Base-by-base conservation (phyloP, 92 coral and sea anemone species). In the Desmophyllum pertusum region DNA sequence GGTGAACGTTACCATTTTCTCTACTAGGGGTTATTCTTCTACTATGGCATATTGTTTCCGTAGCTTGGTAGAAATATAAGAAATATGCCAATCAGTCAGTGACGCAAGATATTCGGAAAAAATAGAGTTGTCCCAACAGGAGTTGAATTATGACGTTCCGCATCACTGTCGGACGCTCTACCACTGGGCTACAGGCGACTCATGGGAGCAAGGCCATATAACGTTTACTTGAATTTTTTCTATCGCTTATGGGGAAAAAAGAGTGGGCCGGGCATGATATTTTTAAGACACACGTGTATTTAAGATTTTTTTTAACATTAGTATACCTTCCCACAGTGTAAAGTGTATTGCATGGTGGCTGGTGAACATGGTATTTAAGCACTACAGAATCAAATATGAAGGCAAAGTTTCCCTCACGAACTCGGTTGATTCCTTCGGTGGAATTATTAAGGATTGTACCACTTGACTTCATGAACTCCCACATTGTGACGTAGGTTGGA, bases 401-500 rank as follows among this genome's bases (percentile, higher is more conserved):
- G 33, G 96, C 96, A 45, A 83, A 87, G 59, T 87, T 68, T 25
- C 85, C 93, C 3, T 38, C 19, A 27, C 89, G 83, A 0, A 87
- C 96, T 70, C 72, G 76, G 23, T 81, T 64, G 19, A 93, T 65
- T 15, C 92, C 96, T 33, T 35, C 84, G 1, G 75, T 82, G 69
- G 89, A 48, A 71, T 90, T 84, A 2, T 31, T 62, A 8, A 76
- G 81, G 40, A 93, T 84, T 0, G 88, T 83, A 5, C 90, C 93
- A 3, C 90, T 84, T 6, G 93, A 80, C 74, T 86, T 84, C 91
- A 93, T 93, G 80, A 80, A 90, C 61, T 93, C 93, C 91, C 89
- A 90, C 96, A 93, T 93, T 21, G 93, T 91, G 40, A 87, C 93
- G 45, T 83, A 93, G 10, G 93, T 90, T 5, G 96, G 96, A 9